Conservation (phyloP, 2,888 invertebrate species). For the Aromia moschata region DNA sequence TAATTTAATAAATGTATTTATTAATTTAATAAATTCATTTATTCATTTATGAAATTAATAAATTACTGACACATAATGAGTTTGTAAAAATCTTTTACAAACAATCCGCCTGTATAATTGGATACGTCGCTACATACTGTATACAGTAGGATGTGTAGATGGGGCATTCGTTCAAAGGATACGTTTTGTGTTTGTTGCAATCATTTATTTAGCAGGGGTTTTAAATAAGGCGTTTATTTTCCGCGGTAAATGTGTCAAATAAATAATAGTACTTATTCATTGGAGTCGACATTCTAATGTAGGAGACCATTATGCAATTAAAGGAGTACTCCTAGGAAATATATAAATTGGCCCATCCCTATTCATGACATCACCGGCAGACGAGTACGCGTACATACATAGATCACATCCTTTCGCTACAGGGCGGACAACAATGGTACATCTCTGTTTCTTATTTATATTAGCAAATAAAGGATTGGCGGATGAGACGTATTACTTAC, state of each 20-base stretch:
- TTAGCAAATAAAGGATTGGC: not conserved
- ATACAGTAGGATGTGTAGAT: too few species aligned
- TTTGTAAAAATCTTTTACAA: too few species aligned
- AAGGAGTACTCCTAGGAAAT: constrained; percentile 17
- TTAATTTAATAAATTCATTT: too few species aligned
- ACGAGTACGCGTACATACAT: constrained; percentile 12
- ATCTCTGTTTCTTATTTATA: not conserved
- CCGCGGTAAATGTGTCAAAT: constrained; percentile 27
- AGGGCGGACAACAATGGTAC: constrained; percentile 1
- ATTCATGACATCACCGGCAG: constrained; percentile 28
- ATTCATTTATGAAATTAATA: too few species aligned
- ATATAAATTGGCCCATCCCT: constrained; percentile 30
- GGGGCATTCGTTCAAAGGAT: too few species aligned
- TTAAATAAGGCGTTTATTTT: constrained; percentile 21
- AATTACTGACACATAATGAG: too few species aligned
- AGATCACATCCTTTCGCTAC: constrained; percentile 20
- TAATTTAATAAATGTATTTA: too few species aligned
- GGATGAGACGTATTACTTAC: too few species aligned
- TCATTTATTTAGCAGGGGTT: not conserved
- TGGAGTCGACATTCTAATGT: constrained; percentile 25
- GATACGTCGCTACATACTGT: too few species aligned
- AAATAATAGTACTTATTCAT: constrained; percentile 28
- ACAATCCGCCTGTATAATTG: too few species aligned
- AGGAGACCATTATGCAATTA: constrained; percentile 22
- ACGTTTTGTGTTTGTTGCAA: not conserved